Base-by-base conservation (phyloP, 1,140 invertebrate genomes). In the Holotrichia oblita region DNA sequence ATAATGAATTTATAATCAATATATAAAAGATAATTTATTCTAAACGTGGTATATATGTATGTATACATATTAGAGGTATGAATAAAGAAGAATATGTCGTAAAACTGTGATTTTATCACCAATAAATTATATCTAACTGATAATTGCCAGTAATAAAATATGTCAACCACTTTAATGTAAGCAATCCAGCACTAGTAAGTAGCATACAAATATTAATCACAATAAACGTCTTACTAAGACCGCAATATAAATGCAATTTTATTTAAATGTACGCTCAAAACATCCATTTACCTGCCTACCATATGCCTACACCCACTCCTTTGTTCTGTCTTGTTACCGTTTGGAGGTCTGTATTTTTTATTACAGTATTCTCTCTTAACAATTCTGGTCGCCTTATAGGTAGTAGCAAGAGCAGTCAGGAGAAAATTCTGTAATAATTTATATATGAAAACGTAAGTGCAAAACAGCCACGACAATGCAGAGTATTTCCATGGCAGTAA, bases 381-480 rank as follows among this genome's bases (percentile, higher is more conserved):
- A 10, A 34, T 34, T 34, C 61, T 69, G 20, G 61, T 27, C 20
- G 61, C 22, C 27, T 27, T 69, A 69, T 69, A 27, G 17, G 61
- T 14, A 34, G 61, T 8, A 69, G 9, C 27, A 69, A 8, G 20
- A 34, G 61, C 61, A 69, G 22, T 27, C 61, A 10, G 22, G 61
- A 69, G 61, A 69, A 69, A 69, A 27, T 69, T 69, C 61, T 22
- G 61, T 14, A 69, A 69, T 69, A 69, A 69, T 69, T 69, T 69
- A 69, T 69, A 24, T 69, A 22, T n/a, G 61, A 69, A 69, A 69
- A 69, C 22, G 61, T 69, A 69, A 40, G 73, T 34, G 73, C n/a
- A 74, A 74, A 74, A 74, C 73, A 20, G 72, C 72, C 40, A 74
- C 34, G n/a, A 74, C 40, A 74, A 69, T 69, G 27, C 61, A 27